Base-by-base conservation (phyloP, 2,888 invertebrate species). In the Ophioninae sp. region DNA sequence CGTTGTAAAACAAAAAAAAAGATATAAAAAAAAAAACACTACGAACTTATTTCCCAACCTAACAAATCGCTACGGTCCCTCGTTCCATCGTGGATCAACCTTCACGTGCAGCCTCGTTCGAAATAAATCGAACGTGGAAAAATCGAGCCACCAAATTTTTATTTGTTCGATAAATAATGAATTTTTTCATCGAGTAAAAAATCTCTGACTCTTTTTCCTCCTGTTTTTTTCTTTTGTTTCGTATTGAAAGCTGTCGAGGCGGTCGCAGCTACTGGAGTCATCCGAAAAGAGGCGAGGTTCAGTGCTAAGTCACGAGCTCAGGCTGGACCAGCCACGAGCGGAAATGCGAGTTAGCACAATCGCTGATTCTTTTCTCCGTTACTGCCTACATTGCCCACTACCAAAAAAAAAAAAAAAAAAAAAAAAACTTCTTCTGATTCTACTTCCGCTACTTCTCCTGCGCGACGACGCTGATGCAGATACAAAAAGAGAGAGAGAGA, bases 251-350 rank as follows among this genome's bases (percentile, higher is more conserved):
- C 87, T 89, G 85, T 89, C 90, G 93, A 92, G 89, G 92, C 93
- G 88, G 92, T 93, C 89, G 93, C 93, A 89, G 93, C 93, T 86
- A 92, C 92, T 87, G 93, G 93, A 87, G 89, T 91, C 90, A 93
- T 93, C 92, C 88, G 93, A 89, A 93, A 93, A 90, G 90, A 90
- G 88, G 88, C 89, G 90, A 89, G 88, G 87, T 82, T 91, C 90
- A 89, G 87, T 82, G 89, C 88, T 90, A 89, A 89, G 90, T 87
- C 89, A 82, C 84, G 90, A 65, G 83, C 73, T 78, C 80, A 81
- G 57, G 81, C 81, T 84, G 81, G 84, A 79, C 81, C 81, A 88
- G 87, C 86, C 88, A 88, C 88, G 88, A 86, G 86, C 85, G 90
- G 88, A 88, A 89, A 88, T 74, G 87, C 89, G 89, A 89, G 88